Conservation (phyloP, 2,797 vertebrate species). For the Enteromius fasciolatus region DNA sequence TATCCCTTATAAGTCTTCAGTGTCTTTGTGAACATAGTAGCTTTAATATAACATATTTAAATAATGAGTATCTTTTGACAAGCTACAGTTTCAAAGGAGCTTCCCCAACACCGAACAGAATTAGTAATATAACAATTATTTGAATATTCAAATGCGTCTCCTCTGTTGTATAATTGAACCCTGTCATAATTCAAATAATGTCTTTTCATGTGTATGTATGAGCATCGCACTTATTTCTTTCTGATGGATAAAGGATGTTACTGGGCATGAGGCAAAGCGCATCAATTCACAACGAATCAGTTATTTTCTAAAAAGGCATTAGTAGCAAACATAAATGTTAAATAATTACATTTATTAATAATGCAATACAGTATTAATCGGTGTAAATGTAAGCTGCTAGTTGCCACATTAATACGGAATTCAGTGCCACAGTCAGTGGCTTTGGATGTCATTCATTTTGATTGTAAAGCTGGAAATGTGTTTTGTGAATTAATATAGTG, state of each 20-base stretch:
- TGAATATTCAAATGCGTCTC: neutral
- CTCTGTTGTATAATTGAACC: slow-evolving; percentile 36
- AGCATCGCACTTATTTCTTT: neutral
- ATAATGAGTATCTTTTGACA: slow-evolving; percentile 7
- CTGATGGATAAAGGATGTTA: neutral
- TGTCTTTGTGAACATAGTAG: neutral
- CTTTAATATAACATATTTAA: neutral
- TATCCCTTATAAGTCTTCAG: neutral
- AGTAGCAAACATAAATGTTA: slow-evolving; percentile 5
- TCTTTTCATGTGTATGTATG: neutral
- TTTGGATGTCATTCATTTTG: neutral
- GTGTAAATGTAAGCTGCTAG: neutral
- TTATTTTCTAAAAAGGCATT: neutral
- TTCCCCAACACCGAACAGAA: slow-evolving; percentile 3
- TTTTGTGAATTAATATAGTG: neutral
- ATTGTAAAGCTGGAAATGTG: neutral
- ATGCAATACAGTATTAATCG: neutral
- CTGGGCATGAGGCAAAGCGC: neutral
- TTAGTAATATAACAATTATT: slow-evolving; percentile 13
- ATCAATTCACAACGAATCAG: neutral
- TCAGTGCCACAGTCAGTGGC: neutral
- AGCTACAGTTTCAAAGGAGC: slow-evolving; percentile 18
- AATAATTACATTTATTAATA: neutral
- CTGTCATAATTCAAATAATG: neutral
- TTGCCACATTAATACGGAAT: neutral